Evolutionary conservation across 23 tunicate species (phyloP), one percentile per base, ranked within the genome.

Genomic region (Halocynthia roretzi): DNA sequence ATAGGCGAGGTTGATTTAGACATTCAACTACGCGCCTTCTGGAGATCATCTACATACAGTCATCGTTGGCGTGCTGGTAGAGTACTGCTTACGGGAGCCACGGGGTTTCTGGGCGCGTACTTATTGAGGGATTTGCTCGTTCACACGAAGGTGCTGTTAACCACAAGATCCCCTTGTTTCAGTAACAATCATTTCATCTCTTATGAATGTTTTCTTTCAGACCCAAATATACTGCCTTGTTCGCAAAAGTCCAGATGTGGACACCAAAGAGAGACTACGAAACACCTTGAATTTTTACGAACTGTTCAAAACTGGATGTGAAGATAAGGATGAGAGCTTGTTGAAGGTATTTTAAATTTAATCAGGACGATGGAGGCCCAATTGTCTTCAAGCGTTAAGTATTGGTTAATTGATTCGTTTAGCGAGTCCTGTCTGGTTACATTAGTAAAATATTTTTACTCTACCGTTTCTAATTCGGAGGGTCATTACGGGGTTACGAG

Each of bases 11-110:
- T 79, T 54, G 86, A 92, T 61, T 76, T 92, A 5, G 98, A 92
- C 75, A 92, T 92, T 6, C 98, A 92, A 54, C 76, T 92, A 23
- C 70, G 98, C 52, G 98, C 98, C 7, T 92, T 92, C 75, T 92
- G 98, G 98, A 72, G 98, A 51, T 86, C 87, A 22, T 76, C 58
- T 8, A 53, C 72, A 17, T 68, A 76, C 62, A 68, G 77, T 53
- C 77, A 75, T n/a, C 71, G 83, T 17, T 74, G 78, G 78, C 54
- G 70, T 8, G 63, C 92, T 50, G 92, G 87, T 19, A 66, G 98
- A 15, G 86, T 92, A 0, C 79, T 92, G 10, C 76, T 92, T 10
- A 92, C 98, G 56, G 98, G 98, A 0, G 92, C 88, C 11, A 92
- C 98, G 7, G 98, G 98, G 10, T 92, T 86, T 74, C 52, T 92